Evolutionary conservation across 2,888 invertebrate species (phyloP).

Genomic region (Aphidoletes aphidimyza): DNA sequence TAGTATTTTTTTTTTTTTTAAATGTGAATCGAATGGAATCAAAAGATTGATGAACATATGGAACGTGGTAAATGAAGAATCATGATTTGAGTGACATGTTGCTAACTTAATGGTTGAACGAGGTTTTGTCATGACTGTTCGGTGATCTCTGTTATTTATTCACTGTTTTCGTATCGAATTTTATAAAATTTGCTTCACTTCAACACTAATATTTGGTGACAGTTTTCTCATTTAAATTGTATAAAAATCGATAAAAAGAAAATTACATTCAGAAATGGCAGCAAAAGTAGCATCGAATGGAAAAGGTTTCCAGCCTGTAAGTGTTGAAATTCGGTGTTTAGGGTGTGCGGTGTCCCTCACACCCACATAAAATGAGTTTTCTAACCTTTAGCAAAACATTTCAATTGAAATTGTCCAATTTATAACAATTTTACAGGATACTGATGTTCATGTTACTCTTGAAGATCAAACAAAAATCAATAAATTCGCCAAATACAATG

Average conservation of each 20-base stretch:
- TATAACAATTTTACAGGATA: conserved; percentile 68
- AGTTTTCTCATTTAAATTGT: no score
- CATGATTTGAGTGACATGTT: neutral
- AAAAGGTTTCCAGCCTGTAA: conserved; percentile 79
- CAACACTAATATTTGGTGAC: no score
- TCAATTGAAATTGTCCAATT: no score
- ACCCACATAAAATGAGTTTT: neutral
- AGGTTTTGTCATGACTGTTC: neutral
- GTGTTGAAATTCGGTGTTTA: conserved; percentile 59
- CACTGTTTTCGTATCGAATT: neutral
- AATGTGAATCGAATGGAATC: no score
- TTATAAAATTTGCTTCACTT: neutral
- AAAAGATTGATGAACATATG: neutral
- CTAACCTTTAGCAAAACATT: no score
- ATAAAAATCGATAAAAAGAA: neutral
- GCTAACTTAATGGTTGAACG: neutral
- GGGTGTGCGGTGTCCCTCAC: neutral
- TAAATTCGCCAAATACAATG: conserved; percentile 93
- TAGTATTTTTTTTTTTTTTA: no score
- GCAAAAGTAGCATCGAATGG: conserved; percentile 69
- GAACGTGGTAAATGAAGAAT: neutral
- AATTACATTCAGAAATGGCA: conserved; percentile 61
- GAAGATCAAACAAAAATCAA: conserved; percentile 99
- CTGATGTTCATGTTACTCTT: conserved; percentile 92
- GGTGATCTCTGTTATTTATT: conserved; percentile 1